Evolutionary conservation across 2,113 vertebrate species (phyloP).

Genomic region (Tenrec ecaudatus): DNA sequence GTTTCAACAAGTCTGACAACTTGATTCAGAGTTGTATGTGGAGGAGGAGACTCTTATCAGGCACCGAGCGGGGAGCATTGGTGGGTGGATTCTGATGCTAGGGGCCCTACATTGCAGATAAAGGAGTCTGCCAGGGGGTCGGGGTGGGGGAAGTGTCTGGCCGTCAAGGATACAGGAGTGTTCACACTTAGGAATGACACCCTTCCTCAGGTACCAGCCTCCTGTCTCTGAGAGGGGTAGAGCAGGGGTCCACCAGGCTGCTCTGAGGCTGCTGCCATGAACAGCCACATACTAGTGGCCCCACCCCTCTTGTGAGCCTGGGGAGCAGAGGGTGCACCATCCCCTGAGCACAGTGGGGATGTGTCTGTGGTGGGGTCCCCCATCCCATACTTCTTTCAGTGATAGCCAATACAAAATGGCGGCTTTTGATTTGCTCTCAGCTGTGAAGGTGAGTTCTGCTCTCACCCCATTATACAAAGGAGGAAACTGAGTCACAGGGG

Average conservation of each 20-base stretch:
- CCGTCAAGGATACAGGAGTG: neutral
- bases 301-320: neutral
- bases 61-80: neutral
- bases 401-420: neutral
- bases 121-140: neutral
- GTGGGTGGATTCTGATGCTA: neutral
- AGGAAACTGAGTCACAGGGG: neutral
- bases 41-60: neutral
- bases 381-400: neutral
- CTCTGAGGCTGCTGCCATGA: neutral
- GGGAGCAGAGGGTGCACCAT: neutral
- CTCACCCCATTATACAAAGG: neutral
- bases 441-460: neutral
- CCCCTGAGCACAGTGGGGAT: neutral
- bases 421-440: neutral
- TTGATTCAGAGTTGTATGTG: neutral
- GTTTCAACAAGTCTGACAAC: slow-evolving; percentile 68
- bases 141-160: neutral
- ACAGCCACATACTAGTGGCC: neutral
- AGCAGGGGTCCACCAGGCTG: neutral
- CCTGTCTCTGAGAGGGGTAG: neutral
- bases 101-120: neutral
- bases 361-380: neutral
- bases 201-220: neutral
- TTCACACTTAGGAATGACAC: accelerated